phyloP scores from a whole-genome alignment of 1,140 invertebrate genomes.

The Euura saliciscinereae region DNA sequence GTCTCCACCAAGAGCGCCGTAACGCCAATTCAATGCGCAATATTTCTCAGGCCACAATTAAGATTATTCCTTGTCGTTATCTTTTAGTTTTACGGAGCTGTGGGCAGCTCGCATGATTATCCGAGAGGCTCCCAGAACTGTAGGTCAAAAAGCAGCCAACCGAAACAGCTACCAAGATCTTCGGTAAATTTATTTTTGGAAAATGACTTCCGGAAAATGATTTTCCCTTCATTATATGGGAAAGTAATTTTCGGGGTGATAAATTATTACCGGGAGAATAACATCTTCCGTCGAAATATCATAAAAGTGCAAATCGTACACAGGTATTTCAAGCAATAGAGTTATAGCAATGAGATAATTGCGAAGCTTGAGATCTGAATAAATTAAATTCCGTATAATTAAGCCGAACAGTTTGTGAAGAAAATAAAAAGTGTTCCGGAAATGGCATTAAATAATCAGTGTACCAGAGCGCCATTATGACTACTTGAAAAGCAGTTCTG shows the following conservation, averaged over 20 bases:
- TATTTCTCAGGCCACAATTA: background rate
- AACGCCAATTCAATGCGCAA: background rate
- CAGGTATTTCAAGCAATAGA: background rate
- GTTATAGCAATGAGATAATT: background rate
- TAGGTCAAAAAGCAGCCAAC: background rate
- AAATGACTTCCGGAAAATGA: no score
- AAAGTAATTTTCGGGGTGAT: no score
- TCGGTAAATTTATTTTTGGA: background rate
- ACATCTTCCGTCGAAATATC: no score
- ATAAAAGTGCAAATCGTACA: no score
- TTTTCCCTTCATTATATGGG: no score
- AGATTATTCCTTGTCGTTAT: background rate
- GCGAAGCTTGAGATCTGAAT: background rate
- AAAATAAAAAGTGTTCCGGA: background rate
- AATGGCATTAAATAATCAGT: slow-evolving; percentile 35
- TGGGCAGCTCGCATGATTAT: background rate
- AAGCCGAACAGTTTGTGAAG: background rate
- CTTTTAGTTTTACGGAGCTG: slow-evolving; percentile 7
- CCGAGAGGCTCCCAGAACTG: background rate
- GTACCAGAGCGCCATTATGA: slow-evolving; percentile 39
- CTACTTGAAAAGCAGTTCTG: slow-evolving; percentile 39
- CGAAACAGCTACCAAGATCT: background rate
- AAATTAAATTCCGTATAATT: background rate
- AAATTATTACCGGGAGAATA: no score
- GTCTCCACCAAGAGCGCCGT: background rate